Evolutionary conservation across 2,888 invertebrate genomes (phyloP).

Genomic region (Acronicta aceris): DNA sequence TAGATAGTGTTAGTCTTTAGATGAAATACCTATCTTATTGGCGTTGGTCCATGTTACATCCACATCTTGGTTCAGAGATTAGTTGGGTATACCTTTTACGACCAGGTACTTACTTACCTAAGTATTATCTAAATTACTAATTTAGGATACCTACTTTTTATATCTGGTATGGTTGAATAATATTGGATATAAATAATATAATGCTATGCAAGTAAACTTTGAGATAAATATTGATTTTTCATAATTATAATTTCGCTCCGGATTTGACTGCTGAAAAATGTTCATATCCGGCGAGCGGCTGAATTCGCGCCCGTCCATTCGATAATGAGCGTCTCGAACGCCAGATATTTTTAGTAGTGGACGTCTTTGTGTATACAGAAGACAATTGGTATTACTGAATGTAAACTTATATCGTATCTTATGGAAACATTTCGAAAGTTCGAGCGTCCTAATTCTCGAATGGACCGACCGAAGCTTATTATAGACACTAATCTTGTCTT

Average conservation of each 20-base stretch:
- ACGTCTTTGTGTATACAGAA: constrained; percentile 29
- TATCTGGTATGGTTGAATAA: no score
- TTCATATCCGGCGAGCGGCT: constrained; percentile 8
- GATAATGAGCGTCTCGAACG: constrained; percentile 19
- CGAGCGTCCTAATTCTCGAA: constrained; percentile 72
- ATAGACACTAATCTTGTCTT: constrained; percentile 73
- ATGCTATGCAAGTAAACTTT: no score
- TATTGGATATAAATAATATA: no score
- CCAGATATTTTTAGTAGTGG: constrained; percentile 41
- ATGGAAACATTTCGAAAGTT: constrained; percentile 57
- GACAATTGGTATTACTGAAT: constrained; percentile 48
- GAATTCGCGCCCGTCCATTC: constrained; percentile 13
- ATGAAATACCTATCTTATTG: constrained; percentile 39
- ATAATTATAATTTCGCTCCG: background rate
- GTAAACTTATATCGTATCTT: constrained; percentile 50
- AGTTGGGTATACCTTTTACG: no score
- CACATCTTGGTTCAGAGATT: constrained; percentile 22
- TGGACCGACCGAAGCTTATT: constrained; percentile 73
- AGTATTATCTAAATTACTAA: no score
- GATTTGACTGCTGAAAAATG: constrained; percentile 2
- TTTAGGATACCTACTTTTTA: no score
- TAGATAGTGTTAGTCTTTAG: constrained; percentile 12
- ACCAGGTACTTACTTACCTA: no score
- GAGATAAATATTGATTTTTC: background rate
- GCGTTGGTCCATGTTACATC: constrained; percentile 42